phyloP scores from a whole-genome alignment of 2,797 vertebrate species.

The Enteromius anoplus region DNA sequence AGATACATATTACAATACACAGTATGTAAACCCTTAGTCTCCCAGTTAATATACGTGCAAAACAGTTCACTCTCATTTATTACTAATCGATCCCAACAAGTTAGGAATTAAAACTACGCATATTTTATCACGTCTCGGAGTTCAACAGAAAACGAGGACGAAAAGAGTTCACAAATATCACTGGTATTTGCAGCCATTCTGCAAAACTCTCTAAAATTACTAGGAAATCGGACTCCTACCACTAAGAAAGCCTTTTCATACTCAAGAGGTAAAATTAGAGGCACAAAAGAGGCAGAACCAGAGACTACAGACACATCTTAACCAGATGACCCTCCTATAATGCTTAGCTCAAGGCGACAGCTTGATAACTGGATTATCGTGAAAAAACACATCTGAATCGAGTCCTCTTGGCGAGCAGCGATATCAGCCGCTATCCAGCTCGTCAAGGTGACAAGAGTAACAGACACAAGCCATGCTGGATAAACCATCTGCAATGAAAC shows the following conservation, averaged over 20 bases:
- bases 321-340: slow-evolving; percentile 36
- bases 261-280: not conserved
- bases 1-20: not conserved
- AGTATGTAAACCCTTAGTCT: not conserved
- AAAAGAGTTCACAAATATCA: not conserved
- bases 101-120: not conserved
- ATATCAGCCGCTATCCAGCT: slow-evolving; percentile 34
- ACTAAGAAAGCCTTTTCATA: not conserved
- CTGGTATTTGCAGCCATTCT: not conserved
- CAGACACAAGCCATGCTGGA: slow-evolving; percentile 27
- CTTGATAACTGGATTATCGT: slow-evolving; percentile 57
- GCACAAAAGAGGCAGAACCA: not conserved
- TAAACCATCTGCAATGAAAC: slow-evolving; percentile 20
- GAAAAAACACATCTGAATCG: slow-evolving; percentile 46
- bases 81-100: not conserved
- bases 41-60: not conserved
- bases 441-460: slow-evolving; percentile 25
- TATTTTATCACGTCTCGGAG: not conserved
- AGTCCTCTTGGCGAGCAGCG: slow-evolving; percentile 26
- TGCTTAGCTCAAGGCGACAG: slow-evolving; percentile 26
- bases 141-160: not conserved
- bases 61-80: not conserved
- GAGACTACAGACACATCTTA: not conserved
- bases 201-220: not conserved
- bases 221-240: not conserved